Conservation (phyloP, 2,113 vertebrate species). For the Thryonomys swinderianus region DNA sequence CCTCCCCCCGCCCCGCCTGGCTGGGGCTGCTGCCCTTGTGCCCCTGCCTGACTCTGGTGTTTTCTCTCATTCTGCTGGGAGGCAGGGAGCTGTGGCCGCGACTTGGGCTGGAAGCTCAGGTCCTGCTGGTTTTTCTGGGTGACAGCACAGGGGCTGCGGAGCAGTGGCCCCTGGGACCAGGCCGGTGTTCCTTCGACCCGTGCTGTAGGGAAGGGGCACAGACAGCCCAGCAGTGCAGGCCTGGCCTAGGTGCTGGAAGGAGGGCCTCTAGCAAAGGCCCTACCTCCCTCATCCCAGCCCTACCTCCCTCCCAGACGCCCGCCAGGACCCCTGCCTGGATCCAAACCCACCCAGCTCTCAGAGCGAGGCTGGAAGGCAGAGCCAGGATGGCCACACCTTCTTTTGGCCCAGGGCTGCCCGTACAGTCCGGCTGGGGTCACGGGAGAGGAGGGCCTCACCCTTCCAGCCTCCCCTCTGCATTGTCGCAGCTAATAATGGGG, state of each 20-base stretch:
- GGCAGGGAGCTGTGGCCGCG: not conserved
- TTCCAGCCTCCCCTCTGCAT: slow-evolving; percentile 62
- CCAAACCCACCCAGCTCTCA: not conserved
- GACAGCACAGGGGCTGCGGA: not conserved
- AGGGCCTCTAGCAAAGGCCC: not conserved
- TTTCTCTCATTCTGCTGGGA: not conserved
- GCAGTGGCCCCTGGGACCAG: not conserved
- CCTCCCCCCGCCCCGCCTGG: not conserved
- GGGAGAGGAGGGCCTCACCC: not conserved
- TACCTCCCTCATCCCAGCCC: not conserved
- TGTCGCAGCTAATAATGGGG: slow-evolving; percentile 81
- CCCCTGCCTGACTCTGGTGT: not conserved
- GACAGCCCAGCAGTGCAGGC: not conserved
- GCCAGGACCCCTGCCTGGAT: not conserved
- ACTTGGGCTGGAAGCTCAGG: not conserved
- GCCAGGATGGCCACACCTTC: not conserved
- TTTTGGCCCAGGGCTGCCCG: not conserved
- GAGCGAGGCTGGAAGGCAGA: not conserved
- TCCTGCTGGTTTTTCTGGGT: not conserved
- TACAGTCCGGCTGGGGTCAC: not conserved
- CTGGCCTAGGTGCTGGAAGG: not conserved
- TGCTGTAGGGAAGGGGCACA: not conserved
- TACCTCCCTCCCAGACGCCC: not conserved
- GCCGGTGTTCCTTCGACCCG: not conserved
- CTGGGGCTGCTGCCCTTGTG: not conserved